phyloP scores from a whole-genome alignment of 2,113 vertebrate species.

The Megaceryle maxima region DNA sequence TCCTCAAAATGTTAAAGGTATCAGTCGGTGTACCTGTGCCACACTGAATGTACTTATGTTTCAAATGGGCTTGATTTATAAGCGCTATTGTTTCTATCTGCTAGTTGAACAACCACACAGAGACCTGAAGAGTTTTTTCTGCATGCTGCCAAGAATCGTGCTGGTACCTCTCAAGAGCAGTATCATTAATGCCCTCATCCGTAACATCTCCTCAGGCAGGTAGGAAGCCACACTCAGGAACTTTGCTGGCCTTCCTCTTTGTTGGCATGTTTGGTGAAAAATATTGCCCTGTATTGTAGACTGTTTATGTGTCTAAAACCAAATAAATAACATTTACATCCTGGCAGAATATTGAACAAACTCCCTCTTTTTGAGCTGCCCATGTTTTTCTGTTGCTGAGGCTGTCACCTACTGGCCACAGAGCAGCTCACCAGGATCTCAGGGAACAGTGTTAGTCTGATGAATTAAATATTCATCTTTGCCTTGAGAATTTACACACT shows the following conservation, averaged over 20 bases:
- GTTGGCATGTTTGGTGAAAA: not conserved
- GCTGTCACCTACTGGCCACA: slow-evolving; percentile 49
- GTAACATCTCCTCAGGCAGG: not conserved
- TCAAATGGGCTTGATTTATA: not conserved
- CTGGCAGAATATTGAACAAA: not conserved
- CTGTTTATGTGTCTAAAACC: not conserved
- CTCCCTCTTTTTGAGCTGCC: not conserved
- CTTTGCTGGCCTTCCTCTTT: not conserved
- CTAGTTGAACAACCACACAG: not conserved
- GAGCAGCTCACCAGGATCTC: not conserved
- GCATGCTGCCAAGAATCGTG: not conserved
- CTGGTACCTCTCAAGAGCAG: not conserved
- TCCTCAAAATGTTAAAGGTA: not conserved
- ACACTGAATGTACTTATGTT: not conserved
- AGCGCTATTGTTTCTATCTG: not conserved
- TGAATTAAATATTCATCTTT: not conserved
- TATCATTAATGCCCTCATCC: not conserved
- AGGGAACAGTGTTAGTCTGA: not conserved
- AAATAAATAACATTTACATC: not conserved
- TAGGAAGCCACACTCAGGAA: not conserved
- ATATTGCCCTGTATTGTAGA: not conserved
- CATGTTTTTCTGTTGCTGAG: slow-evolving; percentile 3
- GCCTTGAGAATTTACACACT: not conserved
- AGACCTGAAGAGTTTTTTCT: not conserved
- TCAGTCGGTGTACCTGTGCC: not conserved